Conservation (phyloP, 2,113 vertebrate genomes). For the Catharus minimus region DNA sequence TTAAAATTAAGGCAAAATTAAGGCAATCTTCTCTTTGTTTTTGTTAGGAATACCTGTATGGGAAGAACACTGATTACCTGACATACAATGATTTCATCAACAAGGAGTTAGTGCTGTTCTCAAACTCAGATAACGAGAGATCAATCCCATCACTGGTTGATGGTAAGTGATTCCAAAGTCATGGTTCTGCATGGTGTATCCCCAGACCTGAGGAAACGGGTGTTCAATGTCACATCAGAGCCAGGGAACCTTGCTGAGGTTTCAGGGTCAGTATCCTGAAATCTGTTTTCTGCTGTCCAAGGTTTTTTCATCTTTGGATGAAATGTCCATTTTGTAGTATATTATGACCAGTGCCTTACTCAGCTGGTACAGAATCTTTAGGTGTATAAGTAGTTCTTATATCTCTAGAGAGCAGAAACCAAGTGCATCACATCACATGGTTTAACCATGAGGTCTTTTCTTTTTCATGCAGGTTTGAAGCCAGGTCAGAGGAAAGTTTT, state of each 20-base stretch:
- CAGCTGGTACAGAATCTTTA: neutral
- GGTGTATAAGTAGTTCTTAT: neutral
- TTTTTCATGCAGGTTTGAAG: slow-evolving; percentile 84
- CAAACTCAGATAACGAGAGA: slow-evolving; percentile 96
- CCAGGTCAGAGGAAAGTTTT: slow-evolving; percentile 97
- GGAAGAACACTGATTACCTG: slow-evolving; percentile 82
- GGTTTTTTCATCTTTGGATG: neutral
- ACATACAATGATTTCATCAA: slow-evolving; percentile 97
- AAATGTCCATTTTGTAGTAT: neutral
- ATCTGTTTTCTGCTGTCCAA: neutral
- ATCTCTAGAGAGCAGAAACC: neutral
- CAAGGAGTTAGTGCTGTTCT: slow-evolving; percentile 95
- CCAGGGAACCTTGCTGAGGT: neutral
- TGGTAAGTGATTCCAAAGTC: slow-evolving; percentile 74
- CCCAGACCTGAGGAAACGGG: neutral
- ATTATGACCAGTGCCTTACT: neutral
- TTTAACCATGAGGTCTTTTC: neutral
- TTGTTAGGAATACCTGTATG: slow-evolving; percentile 90
- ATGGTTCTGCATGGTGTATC: neutral
- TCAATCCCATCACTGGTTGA: slow-evolving; percentile 96
- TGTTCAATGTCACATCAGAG: neutral
- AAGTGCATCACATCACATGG: neutral
- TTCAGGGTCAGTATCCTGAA: neutral
- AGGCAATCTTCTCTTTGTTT: slow-evolving; percentile 1
- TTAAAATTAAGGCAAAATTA: neutral